A percentile compares a stretch with the other conserved stretches of the same genome.
phyloP scores from a whole-genome alignment of 1,140 invertebrate genomes.

The Camponotus floridanus region DNA sequence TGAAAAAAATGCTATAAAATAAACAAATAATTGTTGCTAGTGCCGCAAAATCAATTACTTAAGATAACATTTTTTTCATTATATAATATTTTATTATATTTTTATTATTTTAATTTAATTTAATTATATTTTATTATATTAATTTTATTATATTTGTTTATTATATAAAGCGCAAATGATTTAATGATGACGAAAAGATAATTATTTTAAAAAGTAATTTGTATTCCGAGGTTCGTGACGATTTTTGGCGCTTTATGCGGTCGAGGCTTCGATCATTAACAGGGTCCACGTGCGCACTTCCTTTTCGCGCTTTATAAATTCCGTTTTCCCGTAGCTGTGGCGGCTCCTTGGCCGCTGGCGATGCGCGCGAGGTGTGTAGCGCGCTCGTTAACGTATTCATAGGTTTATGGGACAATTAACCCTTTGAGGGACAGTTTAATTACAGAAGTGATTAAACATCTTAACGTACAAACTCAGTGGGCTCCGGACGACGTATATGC shows the following conservation, averaged over 20 bases:
- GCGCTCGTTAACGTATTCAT: constrained; percentile 86
- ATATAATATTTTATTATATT: too few species aligned
- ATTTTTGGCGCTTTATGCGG: background rate
- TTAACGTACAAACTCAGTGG: constrained; percentile 85
- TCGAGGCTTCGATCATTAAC: background rate
- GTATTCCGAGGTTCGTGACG: background rate
- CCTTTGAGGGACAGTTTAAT: constrained; percentile 87
- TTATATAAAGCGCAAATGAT: background rate
- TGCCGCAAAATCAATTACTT: too few species aligned
- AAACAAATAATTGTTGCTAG: too few species aligned
- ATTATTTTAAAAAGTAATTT: background rate
- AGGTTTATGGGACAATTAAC: constrained; percentile 86
- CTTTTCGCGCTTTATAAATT: background rate
- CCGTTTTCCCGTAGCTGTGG: constrained; percentile 42
- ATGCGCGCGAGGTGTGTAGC: constrained; percentile 77
- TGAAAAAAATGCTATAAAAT: too few species aligned
- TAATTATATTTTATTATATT: too few species aligned
- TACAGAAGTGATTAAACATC: constrained; percentile 87
- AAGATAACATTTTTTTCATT: too few species aligned
- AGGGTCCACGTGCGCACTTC: background rate
- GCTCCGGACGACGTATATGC: constrained; percentile 69
- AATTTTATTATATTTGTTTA: too few species aligned
- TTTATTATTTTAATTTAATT: too few species aligned
- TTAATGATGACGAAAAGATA: background rate
- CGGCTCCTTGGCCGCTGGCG: constrained; percentile 76